Base-by-base conservation (phyloP, 2,888 invertebrate species). In the Malacosoma neustria region DNA sequence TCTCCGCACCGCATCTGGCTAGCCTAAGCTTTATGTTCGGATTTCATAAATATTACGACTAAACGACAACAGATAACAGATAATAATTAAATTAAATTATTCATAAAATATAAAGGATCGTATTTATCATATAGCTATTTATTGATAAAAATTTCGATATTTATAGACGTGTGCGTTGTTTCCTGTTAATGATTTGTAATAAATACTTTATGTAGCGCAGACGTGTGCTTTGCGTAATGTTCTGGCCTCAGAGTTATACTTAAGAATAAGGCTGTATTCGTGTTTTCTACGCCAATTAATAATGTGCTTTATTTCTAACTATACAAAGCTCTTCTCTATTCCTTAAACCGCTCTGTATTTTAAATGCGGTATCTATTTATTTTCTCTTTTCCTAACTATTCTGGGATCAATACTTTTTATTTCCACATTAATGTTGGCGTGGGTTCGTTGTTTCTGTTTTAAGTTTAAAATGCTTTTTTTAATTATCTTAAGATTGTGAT, bases 211-310 rank as follows among this genome's bases (percentile, higher is more conserved):
- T 46, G 61, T 69, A 61, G 54, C 54, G 61, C 54, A 50, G 55
- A 48, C 61, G 57, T 51, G 47, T 58, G 69, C 72, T 71, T 74
- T 61, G 63, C 63, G 60, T 56, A 55, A 65, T 61, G 65, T 53
- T 67, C 54, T 62, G 65, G 72, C 72, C 71, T 72, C 47, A 49
- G 49, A 58, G 46, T 47, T 41, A 49, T 57, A 53, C 58, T 58
- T 54, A 45, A 53, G 48, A 60, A 61, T 68, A 59, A 49, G 67
- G 69, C 67, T 70, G 57, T 56, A 55, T 66, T 82, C 84, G 80
- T 82, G 79, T 72, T 42, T 57, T 63, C 75, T 80, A 73, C 73
- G 67, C 73, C 75, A 75, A 74, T 76, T 45, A 71, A 66, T 67
- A 65, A 62, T 70, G 57, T 46, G 44, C 43, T 41, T 38, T 51